A percentile compares a stretch with the other conserved stretches of the same genome.
Conservation (phyloP, 2,113 vertebrate species). For the Carassius gibelio region DNA sequence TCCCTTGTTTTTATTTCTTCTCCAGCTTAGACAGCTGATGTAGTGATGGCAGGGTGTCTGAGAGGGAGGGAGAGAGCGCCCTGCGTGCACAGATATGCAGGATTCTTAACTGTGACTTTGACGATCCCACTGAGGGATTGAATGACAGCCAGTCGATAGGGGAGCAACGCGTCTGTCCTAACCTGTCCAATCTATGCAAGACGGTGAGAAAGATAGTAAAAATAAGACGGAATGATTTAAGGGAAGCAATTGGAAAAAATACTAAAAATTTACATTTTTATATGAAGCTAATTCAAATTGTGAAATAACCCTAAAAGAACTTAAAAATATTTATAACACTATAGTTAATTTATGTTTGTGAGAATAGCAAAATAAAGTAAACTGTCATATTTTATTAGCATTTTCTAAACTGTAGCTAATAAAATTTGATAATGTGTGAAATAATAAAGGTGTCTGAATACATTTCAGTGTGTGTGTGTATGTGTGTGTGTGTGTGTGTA, state of each 20-base stretch:
- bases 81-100: background rate
- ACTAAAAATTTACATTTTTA: background rate
- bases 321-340: too few relatives aligned
- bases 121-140: conserved; percentile 45
- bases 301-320: background rate
- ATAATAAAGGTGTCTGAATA: too few relatives aligned
- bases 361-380: too few relatives aligned
- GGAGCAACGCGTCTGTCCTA: conserved; percentile 16
- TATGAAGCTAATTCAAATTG: background rate
- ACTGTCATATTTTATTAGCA: too few relatives aligned
- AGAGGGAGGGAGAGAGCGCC: background rate
- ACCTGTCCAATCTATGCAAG: conserved; percentile 11
- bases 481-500: too few relatives aligned
- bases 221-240: background rate
- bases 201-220: background rate
- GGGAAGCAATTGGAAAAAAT: background rate
- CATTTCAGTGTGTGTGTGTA: too few relatives aligned
- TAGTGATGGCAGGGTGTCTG: background rate
- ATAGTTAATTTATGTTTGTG: too few relatives aligned
- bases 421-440: too few relatives aligned
- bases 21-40: background rate
- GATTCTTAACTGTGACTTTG: conserved; percentile 46
- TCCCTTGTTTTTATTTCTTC: conserved; percentile 23
- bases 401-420: too few relatives aligned
- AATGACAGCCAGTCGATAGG: conserved; percentile 55